Evolutionary conservation across 1,140 invertebrate species (phyloP).

Genomic region (Listronotus bonariensis): DNA sequence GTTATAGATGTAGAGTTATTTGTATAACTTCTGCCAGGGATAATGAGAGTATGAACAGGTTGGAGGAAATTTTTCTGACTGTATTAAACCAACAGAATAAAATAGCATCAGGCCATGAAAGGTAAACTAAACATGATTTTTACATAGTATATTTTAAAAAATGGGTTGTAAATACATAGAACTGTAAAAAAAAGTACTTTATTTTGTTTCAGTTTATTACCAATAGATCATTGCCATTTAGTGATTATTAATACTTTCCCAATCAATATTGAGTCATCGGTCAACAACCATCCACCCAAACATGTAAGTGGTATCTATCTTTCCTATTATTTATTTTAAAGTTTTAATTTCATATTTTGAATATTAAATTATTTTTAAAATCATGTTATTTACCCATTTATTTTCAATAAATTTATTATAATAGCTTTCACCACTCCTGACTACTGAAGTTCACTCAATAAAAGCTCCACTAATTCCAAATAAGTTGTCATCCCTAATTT

Average conservation of each 20-base stretch:
- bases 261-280: slow-evolving; percentile 72
- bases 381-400: not conserved
- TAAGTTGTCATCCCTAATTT: slow-evolving; percentile 75
- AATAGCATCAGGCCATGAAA: slow-evolving; percentile 57
- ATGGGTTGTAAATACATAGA: too few species aligned
- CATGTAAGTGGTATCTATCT: slow-evolving; percentile 34
- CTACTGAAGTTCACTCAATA: slow-evolving; percentile 71
- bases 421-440: slow-evolving; percentile 67
- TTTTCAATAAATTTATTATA: slow-evolving; percentile 24
- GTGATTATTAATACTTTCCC: slow-evolving; percentile 88
- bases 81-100: slow-evolving; percentile 81
- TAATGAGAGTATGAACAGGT: slow-evolving; percentile 78
- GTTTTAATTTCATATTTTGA: too few species aligned
- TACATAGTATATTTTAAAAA: too few species aligned
- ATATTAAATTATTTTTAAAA: not conserved
- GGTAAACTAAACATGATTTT: slow-evolving; percentile 6
- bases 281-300: slow-evolving; percentile 68
- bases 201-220: slow-evolving; percentile 65
- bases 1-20: slow-evolving; percentile 67
- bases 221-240: slow-evolving; percentile 85
- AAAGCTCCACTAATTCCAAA: slow-evolving; percentile 66
- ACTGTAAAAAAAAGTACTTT: too few species aligned
- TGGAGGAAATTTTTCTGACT: slow-evolving; percentile 84
- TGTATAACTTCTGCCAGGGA: slow-evolving; percentile 86
- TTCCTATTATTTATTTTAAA: too few species aligned